These are phyloP conservation scores for Magallana angulata DNA, from an alignment of 1,140 invertebrate species.

Conservation along the genomic window DNA sequence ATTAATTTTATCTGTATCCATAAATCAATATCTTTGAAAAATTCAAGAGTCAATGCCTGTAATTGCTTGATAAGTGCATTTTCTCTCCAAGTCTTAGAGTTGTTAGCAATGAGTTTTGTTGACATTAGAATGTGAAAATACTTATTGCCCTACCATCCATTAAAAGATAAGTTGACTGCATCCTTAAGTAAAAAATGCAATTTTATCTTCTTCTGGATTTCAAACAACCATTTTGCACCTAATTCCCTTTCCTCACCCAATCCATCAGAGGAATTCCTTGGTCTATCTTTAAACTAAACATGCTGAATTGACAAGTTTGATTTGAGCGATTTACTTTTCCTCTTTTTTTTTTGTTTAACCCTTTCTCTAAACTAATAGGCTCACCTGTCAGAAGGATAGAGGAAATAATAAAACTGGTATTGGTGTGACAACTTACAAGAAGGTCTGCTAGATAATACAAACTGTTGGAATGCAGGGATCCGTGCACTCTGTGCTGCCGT, in stretches of 20 bases:
- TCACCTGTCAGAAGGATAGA: neutral
- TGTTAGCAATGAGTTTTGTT: neutral
- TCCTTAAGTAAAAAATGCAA: too few relatives aligned
- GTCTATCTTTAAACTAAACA: slow-evolving; percentile 6
- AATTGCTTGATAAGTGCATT: too few relatives aligned
- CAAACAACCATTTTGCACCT: neutral
- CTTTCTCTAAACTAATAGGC: neutral
- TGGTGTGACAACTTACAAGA: slow-evolving; percentile 22
- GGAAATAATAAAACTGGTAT: neutral
- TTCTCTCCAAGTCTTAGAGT: neutral
- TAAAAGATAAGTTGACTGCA: too few relatives aligned
- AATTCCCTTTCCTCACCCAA: neutral
- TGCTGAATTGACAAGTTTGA: slow-evolving; percentile 3
- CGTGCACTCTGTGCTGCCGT: neutral
- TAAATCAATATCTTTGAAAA: too few relatives aligned
- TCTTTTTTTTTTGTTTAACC: neutral
- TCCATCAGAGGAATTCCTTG: neutral
- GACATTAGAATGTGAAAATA: neutral
- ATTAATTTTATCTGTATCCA: too few relatives aligned
- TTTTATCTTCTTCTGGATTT: neutral
- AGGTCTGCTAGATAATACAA: slow-evolving; percentile 11
- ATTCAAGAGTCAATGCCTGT: too few relatives aligned
- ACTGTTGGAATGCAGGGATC: neutral
- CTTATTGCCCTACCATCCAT: neutral
- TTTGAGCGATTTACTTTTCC: neutral